Percentiles rank a stretch among this genome's conserved stretches.
Conservation (phyloP, 2,797 vertebrate genomes). For the Manis crassicaudata region DNA sequence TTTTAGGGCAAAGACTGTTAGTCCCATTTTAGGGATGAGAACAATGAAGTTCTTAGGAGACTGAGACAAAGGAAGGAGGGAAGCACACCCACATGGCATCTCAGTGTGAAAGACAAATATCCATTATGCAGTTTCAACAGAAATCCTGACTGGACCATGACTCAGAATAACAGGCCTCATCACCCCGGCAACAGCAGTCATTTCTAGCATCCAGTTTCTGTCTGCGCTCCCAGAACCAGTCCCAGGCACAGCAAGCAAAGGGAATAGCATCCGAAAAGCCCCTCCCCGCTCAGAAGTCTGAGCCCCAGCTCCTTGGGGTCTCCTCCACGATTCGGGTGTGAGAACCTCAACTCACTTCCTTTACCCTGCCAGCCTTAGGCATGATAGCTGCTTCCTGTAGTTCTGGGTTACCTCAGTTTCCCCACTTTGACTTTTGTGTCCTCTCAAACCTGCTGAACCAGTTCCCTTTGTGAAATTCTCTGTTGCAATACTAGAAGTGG, state of each 20-base stretch:
- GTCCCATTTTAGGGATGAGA: background rate
- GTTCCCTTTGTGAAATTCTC: background rate
- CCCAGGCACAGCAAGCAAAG: background rate
- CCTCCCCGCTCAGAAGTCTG: background rate
- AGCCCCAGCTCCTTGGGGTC: accelerated
- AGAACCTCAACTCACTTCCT: background rate
- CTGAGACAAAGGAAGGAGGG: background rate
- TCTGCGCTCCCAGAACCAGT: background rate
- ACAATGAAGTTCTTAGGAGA: background rate
- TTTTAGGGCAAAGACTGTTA: too few species aligned
- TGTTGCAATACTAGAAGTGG: background rate
- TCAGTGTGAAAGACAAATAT: background rate
- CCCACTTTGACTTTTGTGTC: background rate
- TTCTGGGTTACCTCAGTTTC: background rate
- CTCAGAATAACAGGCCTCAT: background rate
- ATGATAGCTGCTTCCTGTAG: background rate
- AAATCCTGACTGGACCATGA: background rate
- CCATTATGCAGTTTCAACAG: background rate
- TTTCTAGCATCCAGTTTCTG: background rate
- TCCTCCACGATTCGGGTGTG: background rate
- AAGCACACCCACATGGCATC: background rate
- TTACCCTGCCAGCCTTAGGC: background rate
- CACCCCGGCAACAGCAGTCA: background rate
- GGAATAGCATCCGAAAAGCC: accelerated
- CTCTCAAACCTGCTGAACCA: background rate